Base-by-base conservation (phyloP, 2,888 invertebrate species). In the Entomobrya proxima region DNA sequence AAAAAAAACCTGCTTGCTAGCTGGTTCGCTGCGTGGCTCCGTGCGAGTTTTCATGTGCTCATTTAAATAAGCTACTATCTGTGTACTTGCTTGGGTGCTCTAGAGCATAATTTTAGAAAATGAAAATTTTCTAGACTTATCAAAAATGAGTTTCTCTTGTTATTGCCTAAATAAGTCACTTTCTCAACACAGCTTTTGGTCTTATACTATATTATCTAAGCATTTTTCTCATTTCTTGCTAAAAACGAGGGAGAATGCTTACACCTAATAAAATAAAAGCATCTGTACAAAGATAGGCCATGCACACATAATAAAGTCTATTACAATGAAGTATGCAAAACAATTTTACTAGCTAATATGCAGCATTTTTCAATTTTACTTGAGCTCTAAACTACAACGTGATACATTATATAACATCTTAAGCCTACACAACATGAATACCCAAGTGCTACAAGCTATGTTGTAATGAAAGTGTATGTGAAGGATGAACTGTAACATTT, bases 81-180 rank as follows among this genome's bases (percentile, higher is more conserved):
- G 11, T 30, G 21, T 44, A 37, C 64, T n/a, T 64, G 35, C 64
- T 40, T 52, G 35, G 78, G 35, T 67, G 79, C 79, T 80, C 80
- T 40, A 72, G 80, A 80, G 80, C 80, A 80, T 80, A 80, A 80
- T 80, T 80, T 80, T 80, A 80, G 80, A 80, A 80, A 80, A 80
- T 80, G 80, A 80, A 80, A 80, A 72, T 80, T 75, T 82, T 74
- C 50, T 76, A 75, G 82, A 67, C 82, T 82, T 82, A 75, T 82
- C 64, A 82, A 76, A 82, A 82, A 75, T 82, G 74, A 75, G 75
- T 82, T 82, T 76, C 82, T 75, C 82, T 82, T 75, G 82, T 69
- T 77, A 84, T 76, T 77, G 77, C 64, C 67, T 58, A 72, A 72
- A 80, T 80, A 80, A 80, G 50, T 74, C 50, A 74, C 72, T 21